These are phyloP conservation scores for Blastobasis adustella DNA, from an alignment of 2,888 invertebrate species.

Conservation along the genomic window DNA sequence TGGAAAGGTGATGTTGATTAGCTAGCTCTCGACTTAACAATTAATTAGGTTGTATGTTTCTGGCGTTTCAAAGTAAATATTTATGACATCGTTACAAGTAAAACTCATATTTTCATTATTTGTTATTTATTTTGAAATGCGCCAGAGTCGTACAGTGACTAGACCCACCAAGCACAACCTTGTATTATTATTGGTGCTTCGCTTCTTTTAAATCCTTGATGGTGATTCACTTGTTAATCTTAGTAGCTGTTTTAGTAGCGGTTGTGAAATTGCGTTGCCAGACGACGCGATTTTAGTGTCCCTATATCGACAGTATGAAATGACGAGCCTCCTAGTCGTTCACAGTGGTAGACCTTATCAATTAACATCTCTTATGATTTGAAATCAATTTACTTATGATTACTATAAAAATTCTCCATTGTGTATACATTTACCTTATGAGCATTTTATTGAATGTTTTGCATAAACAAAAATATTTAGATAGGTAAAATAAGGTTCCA, in stretches of 20 bases:
- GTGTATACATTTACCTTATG: conserved; percentile 13
- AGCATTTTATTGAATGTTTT: conserved; percentile 8
- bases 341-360: conserved; percentile 19
- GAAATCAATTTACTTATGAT: not conserved
- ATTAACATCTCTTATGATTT: conserved; percentile 20
- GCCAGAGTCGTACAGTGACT: not conserved
- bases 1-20: conserved; percentile 3
- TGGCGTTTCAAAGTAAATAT: not conserved
- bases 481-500: conserved; percentile 23
- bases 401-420: not conserved
- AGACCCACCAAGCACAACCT: conserved; percentile 46
- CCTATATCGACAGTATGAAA: conserved; percentile 27
- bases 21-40: conserved; percentile 15
- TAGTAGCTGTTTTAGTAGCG: conserved; percentile 44
- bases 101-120: conserved; percentile 4
- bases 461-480: conserved; percentile 29
- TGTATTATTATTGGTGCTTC: conserved; percentile 1
- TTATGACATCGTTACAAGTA: not conserved
- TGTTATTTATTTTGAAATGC: too few relatives aligned
- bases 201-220: conserved; percentile 17
- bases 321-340: conserved; percentile 48
- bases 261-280: conserved; percentile 60
- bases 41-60: conserved; percentile 16
- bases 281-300: conserved; percentile 39
- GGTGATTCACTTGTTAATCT: conserved; percentile 54